Percentiles rank a stretch among this genome's conserved stretches.
These are phyloP conservation scores for Acanthurus lineatus DNA, from an alignment of 2,797 vertebrate genomes.

Conservation along the genomic window DNA sequence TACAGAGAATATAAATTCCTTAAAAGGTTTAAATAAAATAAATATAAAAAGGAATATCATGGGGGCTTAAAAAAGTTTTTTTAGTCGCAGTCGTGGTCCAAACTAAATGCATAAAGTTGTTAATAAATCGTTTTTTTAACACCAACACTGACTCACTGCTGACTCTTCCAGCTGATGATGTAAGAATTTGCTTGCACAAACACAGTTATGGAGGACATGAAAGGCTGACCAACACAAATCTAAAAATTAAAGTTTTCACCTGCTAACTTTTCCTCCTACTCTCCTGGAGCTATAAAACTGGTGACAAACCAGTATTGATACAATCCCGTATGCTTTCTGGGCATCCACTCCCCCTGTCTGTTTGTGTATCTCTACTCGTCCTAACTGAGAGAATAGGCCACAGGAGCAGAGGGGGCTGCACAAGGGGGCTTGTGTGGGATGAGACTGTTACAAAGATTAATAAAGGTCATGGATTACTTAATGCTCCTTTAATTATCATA, in stretches of 20 bases:
- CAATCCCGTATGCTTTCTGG: background rate
- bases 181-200: background rate
- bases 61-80: background rate
- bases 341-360: background rate
- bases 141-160: background rate
- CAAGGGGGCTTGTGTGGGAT: background rate
- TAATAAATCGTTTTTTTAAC: background rate
- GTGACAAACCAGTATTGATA: background rate
- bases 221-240: too few relatives aligned
- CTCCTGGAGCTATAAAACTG: background rate
- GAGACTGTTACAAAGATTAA: constrained; percentile 1
- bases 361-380: background rate
- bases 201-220: too few relatives aligned
- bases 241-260: background rate
- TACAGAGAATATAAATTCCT: background rate
- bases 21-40: background rate
- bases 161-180: background rate
- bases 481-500: constrained; percentile 34
- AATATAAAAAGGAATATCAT: background rate
- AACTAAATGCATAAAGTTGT: background rate
- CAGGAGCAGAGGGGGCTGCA: background rate
- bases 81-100: too few relatives aligned
- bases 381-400: background rate
- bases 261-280: background rate
- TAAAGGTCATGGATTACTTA: constrained; percentile 26